Percentiles rank a stretch among this genome's conserved stretches.
Evolutionary conservation across 2,113 vertebrate genomes (phyloP).

Genomic region (Nestor notabilis): DNA sequence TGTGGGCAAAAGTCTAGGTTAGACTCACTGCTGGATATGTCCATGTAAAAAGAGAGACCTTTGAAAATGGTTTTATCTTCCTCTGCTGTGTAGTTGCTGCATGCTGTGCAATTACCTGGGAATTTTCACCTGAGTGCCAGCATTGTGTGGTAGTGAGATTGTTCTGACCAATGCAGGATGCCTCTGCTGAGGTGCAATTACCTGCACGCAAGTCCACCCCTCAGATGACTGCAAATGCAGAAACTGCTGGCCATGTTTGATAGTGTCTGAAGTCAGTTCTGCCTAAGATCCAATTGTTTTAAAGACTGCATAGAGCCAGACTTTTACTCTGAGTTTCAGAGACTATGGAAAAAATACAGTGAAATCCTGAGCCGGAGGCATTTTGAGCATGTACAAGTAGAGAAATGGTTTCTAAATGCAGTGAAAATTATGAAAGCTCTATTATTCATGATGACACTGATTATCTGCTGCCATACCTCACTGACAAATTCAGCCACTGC

Average conservation of each 20-base stretch:
- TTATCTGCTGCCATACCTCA: constrained; percentile 34
- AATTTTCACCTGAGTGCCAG: background rate
- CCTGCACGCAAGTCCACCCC: background rate
- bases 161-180: background rate
- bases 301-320: background rate
- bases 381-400: constrained; percentile 35
- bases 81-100: background rate
- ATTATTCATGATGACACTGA: constrained; percentile 76
- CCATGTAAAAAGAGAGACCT: background rate
- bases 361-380: constrained; percentile 60
- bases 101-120: background rate
- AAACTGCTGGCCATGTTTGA: background rate
- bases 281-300: background rate
- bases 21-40: background rate
- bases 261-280: background rate
- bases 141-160: background rate
- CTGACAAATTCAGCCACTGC: constrained; percentile 58
- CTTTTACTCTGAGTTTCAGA: background rate
- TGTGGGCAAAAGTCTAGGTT: background rate
- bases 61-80: background rate
- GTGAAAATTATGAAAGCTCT: constrained; percentile 74
- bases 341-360: background rate
- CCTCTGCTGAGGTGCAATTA: background rate
- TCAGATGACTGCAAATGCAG: background rate
- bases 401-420: constrained; percentile 68